Evolutionary conservation across 2,113 vertebrate genomes (phyloP), one percentile per base, ranked within the genome.

Genomic region (Trematocara zebra): DNA sequence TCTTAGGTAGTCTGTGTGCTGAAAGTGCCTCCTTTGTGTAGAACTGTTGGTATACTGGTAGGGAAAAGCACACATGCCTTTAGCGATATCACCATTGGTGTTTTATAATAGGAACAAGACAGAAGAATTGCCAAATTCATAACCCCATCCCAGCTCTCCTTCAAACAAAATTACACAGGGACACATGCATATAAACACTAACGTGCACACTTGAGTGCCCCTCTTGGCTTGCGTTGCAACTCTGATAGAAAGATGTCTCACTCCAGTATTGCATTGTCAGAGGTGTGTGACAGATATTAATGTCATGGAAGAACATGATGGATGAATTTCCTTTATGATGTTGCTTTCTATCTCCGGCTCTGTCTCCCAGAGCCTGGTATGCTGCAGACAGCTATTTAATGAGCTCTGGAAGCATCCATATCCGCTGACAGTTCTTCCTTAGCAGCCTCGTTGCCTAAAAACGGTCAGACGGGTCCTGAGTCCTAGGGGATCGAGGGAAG

Each of bases 291-390:
- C 91, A 94, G 92, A 94, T 95, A 94, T 94, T 95, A 94, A 95
- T 94, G 93, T 94, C 90, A 89, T 28, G 82, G 90, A 91, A 89
- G 86, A 93, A 87, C 85, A 91, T 95, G 95, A 95, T 95, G 93
- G 94, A 95, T 95, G 93, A 88, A 94, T 94, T 92, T 94, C 93
- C 93, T 95, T 94, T 91, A 91, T 94, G 92, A 94, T 93, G 94
- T 83, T 85, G 85, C 92, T 85, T 93, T 93, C 94, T 89, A 89
- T 95, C 92, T 92, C 91, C 56, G 69, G 84, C 93, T 93, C 91
- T 52, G 89, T 90, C 94, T 95, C 93, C 81, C 80, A 81, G 86
- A 92, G 90, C 91, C 89, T 91, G 92, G 92, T 88, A 83, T 79
- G 88, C 89, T 9, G 84, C 93, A 91, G 93, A 94, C 93, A 94